phyloP scores from a whole-genome alignment of 2,113 vertebrate genomes.

The Trachemys scripta region DNA sequence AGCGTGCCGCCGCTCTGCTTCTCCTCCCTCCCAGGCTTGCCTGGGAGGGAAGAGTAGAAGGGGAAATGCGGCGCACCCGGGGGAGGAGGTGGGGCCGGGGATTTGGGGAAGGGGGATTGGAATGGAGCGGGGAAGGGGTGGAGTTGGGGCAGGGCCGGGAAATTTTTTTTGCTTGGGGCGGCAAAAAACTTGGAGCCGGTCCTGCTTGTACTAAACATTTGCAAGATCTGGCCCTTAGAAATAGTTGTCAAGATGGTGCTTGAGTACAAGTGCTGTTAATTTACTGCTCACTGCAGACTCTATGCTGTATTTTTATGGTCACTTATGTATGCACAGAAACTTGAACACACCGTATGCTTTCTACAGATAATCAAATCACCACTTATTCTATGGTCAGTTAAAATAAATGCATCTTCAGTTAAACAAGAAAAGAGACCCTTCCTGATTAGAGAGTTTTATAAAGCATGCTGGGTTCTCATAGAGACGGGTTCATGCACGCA shows the following conservation, averaged over 20 bases:
- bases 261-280: rapidly evolving
- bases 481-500: background rate
- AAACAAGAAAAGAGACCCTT: background rate
- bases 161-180: too few species aligned
- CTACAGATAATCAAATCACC: background rate
- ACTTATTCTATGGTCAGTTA: background rate
- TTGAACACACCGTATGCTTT: rapidly evolving
- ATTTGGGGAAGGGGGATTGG: too few species aligned
- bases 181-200: too few species aligned
- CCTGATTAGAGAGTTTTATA: background rate
- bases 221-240: background rate
- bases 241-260: background rate
- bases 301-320: background rate
- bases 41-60: too few species aligned
- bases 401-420: background rate
- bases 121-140: too few species aligned
- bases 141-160: too few species aligned
- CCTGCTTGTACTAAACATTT: background rate
- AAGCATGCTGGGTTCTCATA: background rate
- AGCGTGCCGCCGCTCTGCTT: too few species aligned
- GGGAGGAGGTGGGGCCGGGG: too few species aligned
- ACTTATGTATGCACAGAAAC: rapidly evolving
- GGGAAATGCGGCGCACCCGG: too few species aligned
- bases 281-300: background rate
- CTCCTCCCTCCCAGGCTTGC: too few species aligned